Conservation (phyloP, 1,140 invertebrate genomes). For the Carposina sasakii region DNA sequence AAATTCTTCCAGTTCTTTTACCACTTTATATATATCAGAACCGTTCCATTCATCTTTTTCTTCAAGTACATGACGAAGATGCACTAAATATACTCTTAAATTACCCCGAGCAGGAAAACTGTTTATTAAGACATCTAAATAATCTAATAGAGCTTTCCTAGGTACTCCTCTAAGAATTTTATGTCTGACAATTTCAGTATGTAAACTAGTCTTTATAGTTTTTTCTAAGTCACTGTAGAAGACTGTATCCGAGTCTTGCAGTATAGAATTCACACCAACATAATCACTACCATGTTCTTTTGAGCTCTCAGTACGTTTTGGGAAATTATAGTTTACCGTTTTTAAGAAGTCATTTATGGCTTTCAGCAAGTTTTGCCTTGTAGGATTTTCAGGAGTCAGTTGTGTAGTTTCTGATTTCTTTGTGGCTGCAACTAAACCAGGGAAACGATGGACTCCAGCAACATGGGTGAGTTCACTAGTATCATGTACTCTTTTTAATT, state of each 20-base stretch:
- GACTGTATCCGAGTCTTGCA: slow-evolving; percentile 61
- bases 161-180: slow-evolving; percentile 80
- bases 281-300: slow-evolving; percentile 34
- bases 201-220: slow-evolving; percentile 84
- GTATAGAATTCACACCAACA: slow-evolving; percentile 46
- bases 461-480: slow-evolving; percentile 70
- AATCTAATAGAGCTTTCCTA: slow-evolving; percentile 81
- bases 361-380: slow-evolving; percentile 58
- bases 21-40: slow-evolving; percentile 71
- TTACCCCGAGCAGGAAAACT: slow-evolving; percentile 83
- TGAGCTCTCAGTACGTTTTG: slow-evolving; percentile 25
- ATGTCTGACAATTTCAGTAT: slow-evolving; percentile 84
- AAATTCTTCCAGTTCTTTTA: slow-evolving; percentile 70
- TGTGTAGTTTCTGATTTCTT: slow-evolving; percentile 44
- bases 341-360: slow-evolving; percentile 72
- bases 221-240: slow-evolving; percentile 92
- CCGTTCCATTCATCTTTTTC: slow-evolving; percentile 72
- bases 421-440: slow-evolving; percentile 68
- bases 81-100: slow-evolving; percentile 77
- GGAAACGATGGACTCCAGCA: slow-evolving; percentile 69
- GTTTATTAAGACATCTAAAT: slow-evolving; percentile 78
- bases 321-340: slow-evolving; percentile 58
- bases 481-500: slow-evolving; percentile 72
- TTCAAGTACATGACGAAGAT: slow-evolving; percentile 67
- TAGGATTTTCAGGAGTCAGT: slow-evolving; percentile 59